Evolutionary conservation across 2,888 invertebrate species (phyloP).

Genomic region (Trichopria drosophilae): DNA sequence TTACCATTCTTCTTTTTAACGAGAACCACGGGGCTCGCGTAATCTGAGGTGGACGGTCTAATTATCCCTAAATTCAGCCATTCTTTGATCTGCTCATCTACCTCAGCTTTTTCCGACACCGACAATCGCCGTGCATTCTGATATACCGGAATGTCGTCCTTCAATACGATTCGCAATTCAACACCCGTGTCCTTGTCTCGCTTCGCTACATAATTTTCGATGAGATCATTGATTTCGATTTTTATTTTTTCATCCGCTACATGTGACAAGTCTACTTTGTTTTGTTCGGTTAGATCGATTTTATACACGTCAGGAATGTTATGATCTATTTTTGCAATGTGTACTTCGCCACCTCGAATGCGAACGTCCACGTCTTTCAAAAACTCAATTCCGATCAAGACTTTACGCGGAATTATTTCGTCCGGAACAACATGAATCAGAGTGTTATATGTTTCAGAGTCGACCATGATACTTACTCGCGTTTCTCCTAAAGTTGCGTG

Average conservation of each 20-base stretch:
- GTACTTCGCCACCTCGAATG: no score
- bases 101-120: conserved; percentile 21
- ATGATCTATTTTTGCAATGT: no score
- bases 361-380: not conserved
- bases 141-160: conserved; percentile 33
- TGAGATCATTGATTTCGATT: no score
- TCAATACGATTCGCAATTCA: conserved; percentile 33
- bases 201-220: conserved; percentile 26
- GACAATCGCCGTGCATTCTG: conserved; percentile 34
- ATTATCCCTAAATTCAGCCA: conserved; percentile 37
- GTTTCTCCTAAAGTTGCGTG: no score
- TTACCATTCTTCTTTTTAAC: no score
- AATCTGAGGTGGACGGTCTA: conserved; percentile 33
- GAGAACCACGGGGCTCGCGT: no score
- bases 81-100: conserved; percentile 33
- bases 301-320: no score
- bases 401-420: conserved; percentile 6
- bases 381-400: conserved; percentile 17
- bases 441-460: no score
- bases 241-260: no score
- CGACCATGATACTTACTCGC: no score
- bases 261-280: no score
- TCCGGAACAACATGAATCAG: conserved; percentile 19
- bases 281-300: no score
- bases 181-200: conserved; percentile 26